These are phyloP conservation scores for Campoplex capitator DNA, from an alignment of 2,888 invertebrate species.

Conservation along the genomic window DNA sequence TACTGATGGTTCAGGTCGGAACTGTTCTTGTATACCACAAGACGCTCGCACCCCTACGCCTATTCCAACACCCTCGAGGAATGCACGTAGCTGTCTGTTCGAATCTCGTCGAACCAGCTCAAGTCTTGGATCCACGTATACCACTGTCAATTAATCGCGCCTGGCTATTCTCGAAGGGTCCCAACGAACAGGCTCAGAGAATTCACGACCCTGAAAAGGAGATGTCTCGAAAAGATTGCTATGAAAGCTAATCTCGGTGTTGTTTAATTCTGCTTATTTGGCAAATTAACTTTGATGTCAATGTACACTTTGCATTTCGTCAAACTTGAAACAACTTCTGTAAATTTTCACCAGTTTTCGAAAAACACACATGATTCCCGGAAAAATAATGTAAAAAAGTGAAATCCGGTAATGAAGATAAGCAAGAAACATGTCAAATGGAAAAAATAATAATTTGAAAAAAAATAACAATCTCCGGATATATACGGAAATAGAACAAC, in stretches of 20 bases:
- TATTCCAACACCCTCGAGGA: conserved; percentile 60
- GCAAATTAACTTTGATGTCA: neutral
- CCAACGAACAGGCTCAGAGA: conserved; percentile 13
- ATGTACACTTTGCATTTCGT: neutral
- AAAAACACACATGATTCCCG: neutral
- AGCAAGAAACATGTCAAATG: no score
- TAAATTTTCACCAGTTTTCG: neutral
- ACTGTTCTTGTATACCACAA: conserved; percentile 4
- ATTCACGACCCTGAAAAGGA: conserved; percentile 69
- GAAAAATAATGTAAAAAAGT: neutral
- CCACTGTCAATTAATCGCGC: conserved; percentile 82
- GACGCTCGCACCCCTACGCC: conserved; percentile 32
- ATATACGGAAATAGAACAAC: neutral
- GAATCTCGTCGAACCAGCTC: conserved; percentile 77
- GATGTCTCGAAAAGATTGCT: conserved; percentile 12
- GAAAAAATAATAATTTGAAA: neutral
- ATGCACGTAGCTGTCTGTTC: conserved; percentile 77
- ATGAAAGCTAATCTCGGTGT: neutral
- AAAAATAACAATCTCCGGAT: neutral
- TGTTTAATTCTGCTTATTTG: neutral
- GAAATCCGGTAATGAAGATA: neutral
- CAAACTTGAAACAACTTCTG: neutral
- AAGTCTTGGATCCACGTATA: conserved; percentile 77
- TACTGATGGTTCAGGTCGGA: neutral
- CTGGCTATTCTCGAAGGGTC: conserved; percentile 79